phyloP scores from a whole-genome alignment of 2,888 invertebrate species.

The Plagodis pulveraria region DNA sequence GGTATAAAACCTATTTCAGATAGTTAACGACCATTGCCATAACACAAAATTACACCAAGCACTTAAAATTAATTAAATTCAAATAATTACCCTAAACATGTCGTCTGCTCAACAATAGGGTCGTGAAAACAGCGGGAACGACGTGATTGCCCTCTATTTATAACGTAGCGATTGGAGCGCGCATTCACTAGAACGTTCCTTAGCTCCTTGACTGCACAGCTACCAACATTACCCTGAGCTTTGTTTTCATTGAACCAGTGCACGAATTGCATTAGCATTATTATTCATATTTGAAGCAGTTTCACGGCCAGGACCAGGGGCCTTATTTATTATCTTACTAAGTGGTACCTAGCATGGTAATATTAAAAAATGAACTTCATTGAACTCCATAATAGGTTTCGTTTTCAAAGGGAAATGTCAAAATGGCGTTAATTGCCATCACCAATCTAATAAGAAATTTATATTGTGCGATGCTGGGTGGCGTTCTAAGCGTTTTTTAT shows the following conservation, averaged over 20 bases:
- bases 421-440: no score
- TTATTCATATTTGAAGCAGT: background rate
- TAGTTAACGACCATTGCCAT: background rate
- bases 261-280: background rate
- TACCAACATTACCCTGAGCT: background rate
- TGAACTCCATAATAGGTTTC: no score
- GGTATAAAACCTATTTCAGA: background rate
- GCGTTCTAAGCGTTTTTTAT: no score
- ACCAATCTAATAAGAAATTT: no score
- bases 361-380: no score
- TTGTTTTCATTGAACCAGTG: background rate
- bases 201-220: conserved; percentile 17
- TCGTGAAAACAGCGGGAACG: conserved; percentile 49
- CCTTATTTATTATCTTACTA: no score
- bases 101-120: conserved; percentile 58
- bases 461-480: no score
- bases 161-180: conserved; percentile 44
- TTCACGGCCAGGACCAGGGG: no score
- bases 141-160: conserved; percentile 62
- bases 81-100: conserved; percentile 64
- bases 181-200: conserved; percentile 73
- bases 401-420: no score
- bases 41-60: background rate
- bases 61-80: background rate
- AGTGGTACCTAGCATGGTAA: no score